phyloP scores from a whole-genome alignment of 2,797 vertebrate genomes.

The Labroides dimidiatus region DNA sequence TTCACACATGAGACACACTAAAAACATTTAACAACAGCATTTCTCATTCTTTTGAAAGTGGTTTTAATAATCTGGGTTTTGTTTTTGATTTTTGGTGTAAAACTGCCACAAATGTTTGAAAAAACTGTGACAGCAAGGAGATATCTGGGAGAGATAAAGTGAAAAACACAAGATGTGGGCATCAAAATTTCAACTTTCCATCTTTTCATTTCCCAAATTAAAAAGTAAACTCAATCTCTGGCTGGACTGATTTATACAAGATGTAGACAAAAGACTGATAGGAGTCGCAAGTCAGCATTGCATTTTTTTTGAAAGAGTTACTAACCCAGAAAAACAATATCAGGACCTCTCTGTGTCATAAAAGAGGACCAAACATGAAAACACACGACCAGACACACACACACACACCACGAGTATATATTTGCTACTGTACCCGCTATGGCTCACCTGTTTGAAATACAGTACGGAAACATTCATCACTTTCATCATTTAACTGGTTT shows the following conservation, averaged over 20 bases:
- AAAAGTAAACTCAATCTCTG: neutral
- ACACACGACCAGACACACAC: slow-evolving; percentile 15
- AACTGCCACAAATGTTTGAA: no score
- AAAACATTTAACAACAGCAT: slow-evolving; percentile 23
- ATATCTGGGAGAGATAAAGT: neutral
- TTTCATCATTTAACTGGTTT: neutral
- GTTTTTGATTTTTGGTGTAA: no score
- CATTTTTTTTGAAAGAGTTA: neutral
- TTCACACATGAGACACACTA: slow-evolving; percentile 45
- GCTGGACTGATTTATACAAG: neutral
- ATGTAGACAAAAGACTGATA: neutral
- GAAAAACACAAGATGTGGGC: neutral
- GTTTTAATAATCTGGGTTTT: neutral
- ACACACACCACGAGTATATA: neutral
- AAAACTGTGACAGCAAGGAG: no score
- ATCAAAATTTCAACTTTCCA: neutral
- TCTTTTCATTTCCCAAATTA: neutral
- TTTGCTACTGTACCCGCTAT: neutral
- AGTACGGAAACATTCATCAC: neutral
- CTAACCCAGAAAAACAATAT: neutral
- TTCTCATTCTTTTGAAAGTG: neutral
- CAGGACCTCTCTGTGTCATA: slow-evolving; percentile 1
- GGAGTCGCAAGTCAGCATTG: neutral
- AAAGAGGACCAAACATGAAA: slow-evolving; percentile 21
- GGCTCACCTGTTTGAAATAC: slow-evolving; percentile 3